Base-by-base conservation (phyloP, 2,888 invertebrate species). In the Poecilobothrus nobilitatus region DNA sequence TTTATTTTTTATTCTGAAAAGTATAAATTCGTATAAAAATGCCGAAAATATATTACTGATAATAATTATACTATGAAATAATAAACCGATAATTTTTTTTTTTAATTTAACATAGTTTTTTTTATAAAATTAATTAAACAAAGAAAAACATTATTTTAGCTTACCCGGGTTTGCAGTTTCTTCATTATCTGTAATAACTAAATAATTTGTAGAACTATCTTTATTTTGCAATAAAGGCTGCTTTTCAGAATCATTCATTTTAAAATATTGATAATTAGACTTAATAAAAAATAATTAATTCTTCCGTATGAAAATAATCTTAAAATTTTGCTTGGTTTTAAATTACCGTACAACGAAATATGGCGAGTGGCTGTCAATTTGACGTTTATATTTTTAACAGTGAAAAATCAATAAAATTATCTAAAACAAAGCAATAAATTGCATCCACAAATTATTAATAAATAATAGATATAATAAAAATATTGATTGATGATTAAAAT, bases 221-320 rank as follows among this genome's bases (percentile, higher is more conserved):
- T 75, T 77, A 63, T 70, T 67, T 69, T 76, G 76, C 71, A 81
- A 75, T 69, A 81, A 75, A 68, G 79, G 76, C 73, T 81, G 80
- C 73, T 78, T 78, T 72, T 81, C 81, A 62, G 77, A 77, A 76
- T 81, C 80, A 71, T 77, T 76, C 81, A 81, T 81, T 53, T 22
- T 66, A 64, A 69, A 62, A 65, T 65, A 22, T 61, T 62, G 15
- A 34, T 8, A 9, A 12, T 41, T 41, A n/a, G 9, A 5, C 9
- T 41, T 41, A 2, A 3, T 37, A 37, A 10, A 37, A 10, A 37
- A 10, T 37, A 37, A 37, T 37, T 37, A 37, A 10, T 37, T 37
- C 8, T 37, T 37, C 12, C 12, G 8, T 37, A 37, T 10, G 37
- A 37, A 12, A n/a, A 37, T 53, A 53, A 53, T n/a, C n/a, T n/a